A percentile compares a stretch with the other conserved stretches of the same genome.
These are phyloP conservation scores for Spodoptera picta DNA, from an alignment of 2,888 invertebrate genomes.

Conservation along the genomic window DNA sequence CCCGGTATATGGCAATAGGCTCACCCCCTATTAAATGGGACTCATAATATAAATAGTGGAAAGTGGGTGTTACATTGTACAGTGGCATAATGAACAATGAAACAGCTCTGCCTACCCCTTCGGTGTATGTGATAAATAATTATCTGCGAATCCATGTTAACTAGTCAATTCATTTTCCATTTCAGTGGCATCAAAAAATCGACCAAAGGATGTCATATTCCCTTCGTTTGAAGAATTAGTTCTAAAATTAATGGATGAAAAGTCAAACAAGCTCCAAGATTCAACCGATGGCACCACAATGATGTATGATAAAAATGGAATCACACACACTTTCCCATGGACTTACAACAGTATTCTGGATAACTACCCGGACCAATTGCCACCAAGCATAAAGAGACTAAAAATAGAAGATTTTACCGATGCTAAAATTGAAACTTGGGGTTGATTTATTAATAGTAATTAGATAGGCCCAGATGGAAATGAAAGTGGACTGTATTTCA, in stretches of 20 bases:
- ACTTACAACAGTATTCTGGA: slow-evolving; percentile 84
- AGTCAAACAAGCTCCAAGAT: slow-evolving; percentile 49
- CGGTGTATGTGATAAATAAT: no score
- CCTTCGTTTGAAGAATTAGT: slow-evolving; percentile 78
- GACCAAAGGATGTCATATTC: slow-evolving; percentile 51
- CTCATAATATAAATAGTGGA: no score
- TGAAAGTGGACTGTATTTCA: no score
- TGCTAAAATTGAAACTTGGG: slow-evolving; percentile 88
- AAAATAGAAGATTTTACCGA: slow-evolving; percentile 85
- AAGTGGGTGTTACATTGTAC: no score
- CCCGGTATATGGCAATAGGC: no score
- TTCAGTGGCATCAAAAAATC: slow-evolving; percentile 71
- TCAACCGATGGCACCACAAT: slow-evolving; percentile 61
- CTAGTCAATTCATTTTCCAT: slow-evolving; percentile 1
- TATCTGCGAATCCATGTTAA: no score
- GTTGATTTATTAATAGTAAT: slow-evolving; percentile 61
- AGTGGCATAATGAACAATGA: no score
- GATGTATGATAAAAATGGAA: slow-evolving; percentile 73
- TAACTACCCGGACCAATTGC: slow-evolving; percentile 81
- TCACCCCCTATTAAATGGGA: no score
- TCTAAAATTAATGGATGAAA: slow-evolving; percentile 71
- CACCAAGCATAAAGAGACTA: slow-evolving; percentile 89
- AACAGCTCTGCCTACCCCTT: no score
- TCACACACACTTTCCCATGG: slow-evolving; percentile 87
- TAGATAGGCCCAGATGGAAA: no score